Percentiles rank a stretch among this genome's conserved stretches.
Conservation (phyloP, 1,140 invertebrate species). For the Mya arenaria region DNA sequence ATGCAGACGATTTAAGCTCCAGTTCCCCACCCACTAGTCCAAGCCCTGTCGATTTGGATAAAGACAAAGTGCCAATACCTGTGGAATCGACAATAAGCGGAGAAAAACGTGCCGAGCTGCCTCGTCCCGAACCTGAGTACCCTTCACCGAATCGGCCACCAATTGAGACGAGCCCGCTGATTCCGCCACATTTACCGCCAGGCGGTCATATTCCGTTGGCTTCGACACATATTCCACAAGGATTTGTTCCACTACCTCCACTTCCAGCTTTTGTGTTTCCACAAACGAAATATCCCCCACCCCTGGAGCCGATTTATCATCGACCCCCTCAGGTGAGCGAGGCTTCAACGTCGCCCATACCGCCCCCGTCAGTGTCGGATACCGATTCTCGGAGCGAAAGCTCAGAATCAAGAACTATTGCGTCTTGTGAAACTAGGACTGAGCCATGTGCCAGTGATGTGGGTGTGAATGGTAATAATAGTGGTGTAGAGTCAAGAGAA, state of each 20-base stretch:
- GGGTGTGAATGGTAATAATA: too few species aligned
- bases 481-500: conserved; percentile 36
- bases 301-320: too few species aligned
- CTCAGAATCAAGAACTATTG: too few species aligned
- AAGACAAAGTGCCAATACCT: conserved; percentile 47
- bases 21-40: conserved; percentile 75
- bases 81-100: conserved; percentile 24
- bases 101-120: conserved; percentile 70
- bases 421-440: too few species aligned
- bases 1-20: conserved; percentile 76
- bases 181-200: conserved; percentile 36
- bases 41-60: conserved; percentile 72
- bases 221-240: conserved; percentile 48
- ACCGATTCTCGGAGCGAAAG: too few species aligned
- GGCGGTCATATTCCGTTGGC: too few species aligned
- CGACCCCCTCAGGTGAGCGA: too few species aligned
- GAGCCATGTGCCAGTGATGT: too few species aligned
- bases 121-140: conserved; percentile 74
- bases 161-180: conserved; percentile 25
- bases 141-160: conserved; percentile 57
- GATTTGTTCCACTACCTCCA: conserved; percentile 51
- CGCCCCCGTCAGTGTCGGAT: too few species aligned
- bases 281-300: neutral
- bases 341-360: too few species aligned
- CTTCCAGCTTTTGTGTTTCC: conserved; percentile 46